Base-by-base conservation (phyloP, 2,113 vertebrate species). In the Trichechus manatus region DNA sequence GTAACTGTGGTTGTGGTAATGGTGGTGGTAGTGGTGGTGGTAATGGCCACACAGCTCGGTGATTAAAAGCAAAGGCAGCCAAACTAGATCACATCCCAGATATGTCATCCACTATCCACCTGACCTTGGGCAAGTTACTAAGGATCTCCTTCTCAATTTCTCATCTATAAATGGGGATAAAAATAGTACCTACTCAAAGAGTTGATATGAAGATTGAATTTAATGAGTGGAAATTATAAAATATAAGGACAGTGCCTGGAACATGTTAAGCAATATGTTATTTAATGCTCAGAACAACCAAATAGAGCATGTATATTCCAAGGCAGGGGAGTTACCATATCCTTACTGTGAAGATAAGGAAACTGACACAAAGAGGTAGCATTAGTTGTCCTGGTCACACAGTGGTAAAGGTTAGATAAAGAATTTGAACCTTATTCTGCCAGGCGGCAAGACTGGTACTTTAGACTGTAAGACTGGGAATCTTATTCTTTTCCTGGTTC, bases 1-100 rank as follows among this genome's bases (percentile, higher is more conserved):
- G 22, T 50, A 14, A 4, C 20, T 17, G 8, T 39, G 9, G 44
- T 8, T 5, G 4, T 22, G 17, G 1, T 61, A 9, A 29, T 64
- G 2, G 25, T 13, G 25, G 10, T n/a, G 31, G 13, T 1, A 0
- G 1, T 6, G 25, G 50, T 33, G 39, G 4, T 39, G 20, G 3
- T 53, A 19, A 4, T 31, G 29, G 1, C 17, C 33, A 42, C 36
- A 63, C 9, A 39, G 66, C 50, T 95, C 39, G 6, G 53, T 44
- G 59, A 61, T n/a, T 42, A 56, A 63, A 3, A 19, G 0, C 5
- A 72, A 50, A 53, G 19, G 3, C 3, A 39, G 7, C 6, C 29
- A 79, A 88, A 50, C 27, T 17, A 74, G 5, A 89, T 97, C 10
- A 61, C 61, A 64, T 42, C 15, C 29, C 63, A 90, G 33, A 5